Evolutionary conservation across 1,140 invertebrate genomes (phyloP), one percentile per base, ranked within the genome.

Genomic region (Schlechtendalia chinensis): DNA sequence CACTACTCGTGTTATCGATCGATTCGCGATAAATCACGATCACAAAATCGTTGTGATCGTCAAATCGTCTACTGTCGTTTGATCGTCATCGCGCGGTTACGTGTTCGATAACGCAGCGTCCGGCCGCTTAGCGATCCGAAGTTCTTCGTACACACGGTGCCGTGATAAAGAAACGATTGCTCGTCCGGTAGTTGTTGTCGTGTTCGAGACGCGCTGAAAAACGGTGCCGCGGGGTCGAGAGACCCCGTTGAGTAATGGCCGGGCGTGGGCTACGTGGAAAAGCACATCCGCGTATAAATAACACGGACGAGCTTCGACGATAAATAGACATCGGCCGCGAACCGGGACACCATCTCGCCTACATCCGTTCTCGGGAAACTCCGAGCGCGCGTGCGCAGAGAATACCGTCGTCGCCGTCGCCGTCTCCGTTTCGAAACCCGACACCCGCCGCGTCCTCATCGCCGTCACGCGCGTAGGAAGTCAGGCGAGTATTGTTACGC

Each of bases 311-410:
- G 5, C 19, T 54, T 54, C 32, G 29, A 63, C 29, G 61, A n/a
- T 67, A 45, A 67, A 67, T 19, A 67, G 63, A n/a, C 16, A 69
- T 69, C 24, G 24, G n/a, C 56, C 11, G 22, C 58, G 59, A 77
- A 77, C 56, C 74, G 56, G 74, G 74, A 77, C 74, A 50, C 11
- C 74, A 12, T 11, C 59, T 77, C 74, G 74, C 56, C 74, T 77
- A 59, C 74, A 77, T 59, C 22, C 22, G 14, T 11, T 1, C 8
- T 17, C 45, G 45, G 45, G 67, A 47, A 22, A 54, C 32, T 39
- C 32, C n/a, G n/a, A n/a, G 39, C 10, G 5, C 39, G 39, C 39
- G n/a, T 45, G 39, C 39, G 10, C 5, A 50, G 39, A 71, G 27
- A 71, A 71, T 53, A 53, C 22, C 45, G 10, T 71, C 67, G 53